Percentiles rank a stretch among this genome's conserved stretches.
Conservation (phyloP, 1,140 invertebrate genomes). For the Drosophila littoralis region DNA sequence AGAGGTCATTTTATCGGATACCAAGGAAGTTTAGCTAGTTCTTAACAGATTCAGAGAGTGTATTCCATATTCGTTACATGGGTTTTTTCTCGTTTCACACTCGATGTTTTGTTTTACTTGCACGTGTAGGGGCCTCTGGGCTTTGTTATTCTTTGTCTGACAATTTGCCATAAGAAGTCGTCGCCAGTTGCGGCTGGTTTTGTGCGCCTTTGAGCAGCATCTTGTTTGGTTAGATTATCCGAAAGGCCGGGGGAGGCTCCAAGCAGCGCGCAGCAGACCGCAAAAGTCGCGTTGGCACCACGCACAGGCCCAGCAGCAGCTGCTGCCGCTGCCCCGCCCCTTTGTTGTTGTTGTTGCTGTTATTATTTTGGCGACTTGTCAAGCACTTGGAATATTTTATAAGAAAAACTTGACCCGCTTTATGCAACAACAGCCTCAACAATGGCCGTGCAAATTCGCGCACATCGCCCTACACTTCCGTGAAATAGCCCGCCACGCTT, state of each 20-base stretch:
- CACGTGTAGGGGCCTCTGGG: not conserved
- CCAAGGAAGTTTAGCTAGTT: too few species aligned
- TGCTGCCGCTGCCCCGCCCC: slow-evolving; percentile 10
- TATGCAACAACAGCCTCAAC: slow-evolving; percentile 36
- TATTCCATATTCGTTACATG: slow-evolving; percentile 27
- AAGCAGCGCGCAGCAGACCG: not conserved
- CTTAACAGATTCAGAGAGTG: not conserved
- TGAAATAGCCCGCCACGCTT: not conserved
- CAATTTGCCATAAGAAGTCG: slow-evolving; percentile 74
- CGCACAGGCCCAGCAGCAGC: slow-evolving; percentile 20
- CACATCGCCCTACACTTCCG: slow-evolving; percentile 36
- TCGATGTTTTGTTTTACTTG: slow-evolving; percentile 67
- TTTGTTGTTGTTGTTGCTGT: slow-evolving; percentile 19
- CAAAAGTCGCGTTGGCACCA: slow-evolving; percentile 25
- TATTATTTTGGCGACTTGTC: slow-evolving; percentile 64
- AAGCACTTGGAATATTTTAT: slow-evolving; percentile 79
- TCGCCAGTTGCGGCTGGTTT: slow-evolving; percentile 36
- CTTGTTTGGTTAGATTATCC: slow-evolving; percentile 53
- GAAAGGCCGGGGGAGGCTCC: slow-evolving; percentile 29
- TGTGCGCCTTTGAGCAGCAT: slow-evolving; percentile 37
- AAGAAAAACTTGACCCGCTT: slow-evolving; percentile 81
- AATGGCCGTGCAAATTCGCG: slow-evolving; percentile 16
- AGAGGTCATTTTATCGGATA: too few species aligned
- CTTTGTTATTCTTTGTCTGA: slow-evolving; percentile 56
- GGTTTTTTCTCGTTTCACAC: not conserved